Evolutionary conservation across 2,797 vertebrate genomes (phyloP).

Genomic region (Anisognathus igniventris): DNA sequence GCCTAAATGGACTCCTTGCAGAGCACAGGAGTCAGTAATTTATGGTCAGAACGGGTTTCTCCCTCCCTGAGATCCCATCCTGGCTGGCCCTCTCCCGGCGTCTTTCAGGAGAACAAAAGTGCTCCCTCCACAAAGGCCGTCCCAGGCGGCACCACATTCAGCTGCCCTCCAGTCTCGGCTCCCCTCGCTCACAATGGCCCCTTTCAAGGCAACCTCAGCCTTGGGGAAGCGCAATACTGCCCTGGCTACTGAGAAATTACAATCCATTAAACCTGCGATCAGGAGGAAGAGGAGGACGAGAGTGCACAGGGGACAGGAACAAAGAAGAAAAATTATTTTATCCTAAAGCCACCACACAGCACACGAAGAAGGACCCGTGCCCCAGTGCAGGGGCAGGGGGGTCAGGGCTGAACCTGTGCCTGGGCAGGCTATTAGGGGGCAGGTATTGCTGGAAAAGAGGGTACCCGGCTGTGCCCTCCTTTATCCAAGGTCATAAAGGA

Average conservation of each 20-base stretch:
- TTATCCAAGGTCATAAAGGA: not conserved
- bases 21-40: not conserved
- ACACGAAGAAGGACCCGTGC: not conserved
- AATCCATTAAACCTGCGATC: slow-evolving; percentile 24
- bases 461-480: not conserved
- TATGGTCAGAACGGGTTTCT: not conserved
- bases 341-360: not conserved
- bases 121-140: slow-evolving; percentile 26
- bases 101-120: slow-evolving; percentile 49
- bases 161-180: slow-evolving; percentile 6
- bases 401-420: not conserved
- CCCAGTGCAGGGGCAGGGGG: not conserved
- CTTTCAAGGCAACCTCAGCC: slow-evolving; percentile 44
- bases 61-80: not conserved
- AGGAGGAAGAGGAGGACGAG: not conserved
- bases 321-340: not conserved
- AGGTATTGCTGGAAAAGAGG: not conserved
- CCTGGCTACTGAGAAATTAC: not conserved
- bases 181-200: slow-evolving; percentile 32
- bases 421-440: not conserved
- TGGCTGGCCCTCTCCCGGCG: not conserved
- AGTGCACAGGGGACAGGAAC: not conserved
- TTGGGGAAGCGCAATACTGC: not conserved
- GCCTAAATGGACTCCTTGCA: not conserved
- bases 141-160: not conserved